phyloP scores from a whole-genome alignment of 2,797 vertebrate genomes.

The Acrocephalus scirpaceus region DNA sequence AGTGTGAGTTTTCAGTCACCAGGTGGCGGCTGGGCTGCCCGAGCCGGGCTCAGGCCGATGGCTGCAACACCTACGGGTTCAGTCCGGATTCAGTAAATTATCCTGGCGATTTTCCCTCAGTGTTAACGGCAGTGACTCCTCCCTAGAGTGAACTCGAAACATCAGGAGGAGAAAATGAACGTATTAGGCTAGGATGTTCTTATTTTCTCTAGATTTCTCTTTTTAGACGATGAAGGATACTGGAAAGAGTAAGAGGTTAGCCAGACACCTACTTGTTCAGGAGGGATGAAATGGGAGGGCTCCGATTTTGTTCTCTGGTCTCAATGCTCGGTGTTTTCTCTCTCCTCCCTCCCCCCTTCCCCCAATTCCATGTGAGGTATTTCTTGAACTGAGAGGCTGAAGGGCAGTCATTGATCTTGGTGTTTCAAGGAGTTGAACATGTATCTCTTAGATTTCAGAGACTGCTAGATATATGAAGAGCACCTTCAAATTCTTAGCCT shows the following conservation, averaged over 20 bases:
- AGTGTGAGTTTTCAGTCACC: slow-evolving; percentile 42
- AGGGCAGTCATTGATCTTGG: not conserved
- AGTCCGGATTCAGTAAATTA: not conserved
- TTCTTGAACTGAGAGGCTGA: not conserved
- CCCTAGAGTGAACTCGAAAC: not conserved
- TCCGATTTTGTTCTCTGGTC: not conserved
- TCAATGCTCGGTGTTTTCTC: not conserved
- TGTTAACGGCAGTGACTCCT: not conserved
- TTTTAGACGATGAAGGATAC: not conserved
- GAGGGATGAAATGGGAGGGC: not conserved
- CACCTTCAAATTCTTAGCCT: not conserved
- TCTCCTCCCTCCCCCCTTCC: rapidly evolving
- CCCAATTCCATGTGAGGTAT: not conserved
- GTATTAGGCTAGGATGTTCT: not conserved
- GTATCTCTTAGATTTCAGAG: not conserved
- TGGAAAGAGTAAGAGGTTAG: not conserved
- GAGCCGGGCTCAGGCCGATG: not conserved
- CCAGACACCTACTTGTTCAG: not conserved
- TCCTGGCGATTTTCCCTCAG: not conserved
- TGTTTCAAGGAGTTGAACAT: not conserved
- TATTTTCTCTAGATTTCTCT: not conserved
- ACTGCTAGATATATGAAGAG: not conserved
- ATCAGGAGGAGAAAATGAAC: not conserved
- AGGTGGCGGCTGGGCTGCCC: slow-evolving; percentile 64
- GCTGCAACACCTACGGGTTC: not conserved